Base-by-base conservation (phyloP, 1,140 invertebrate species). In the Rhynchophorus ferrugineus region DNA sequence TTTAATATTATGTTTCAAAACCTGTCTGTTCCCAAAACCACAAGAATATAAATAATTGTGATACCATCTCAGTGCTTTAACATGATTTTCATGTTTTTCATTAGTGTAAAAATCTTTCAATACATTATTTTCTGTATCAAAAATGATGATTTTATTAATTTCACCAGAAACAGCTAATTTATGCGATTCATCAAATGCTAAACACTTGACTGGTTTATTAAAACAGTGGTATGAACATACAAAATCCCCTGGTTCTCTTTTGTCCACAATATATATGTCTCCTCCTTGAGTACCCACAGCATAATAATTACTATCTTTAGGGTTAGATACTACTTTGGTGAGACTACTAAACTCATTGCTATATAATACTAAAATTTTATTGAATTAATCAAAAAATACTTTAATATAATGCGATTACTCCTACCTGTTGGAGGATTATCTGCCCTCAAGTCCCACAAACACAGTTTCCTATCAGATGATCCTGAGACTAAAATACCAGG, bases 331-430 rank as follows among this genome's bases (percentile, higher is more conserved):
- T 3, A 62, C 37, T 37, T 54, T 61, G 8, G 56, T 62, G 11
- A 67, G 42, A 16, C 57, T 29, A 45, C 60, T 56, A 49, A 67
- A 67, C 55, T 65, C 63, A 43, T 67, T 64, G n/a, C 42, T 48
- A 44, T 67, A 67, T 11, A 67, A 18, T 6, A 64, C 65, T 65
- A 38, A 43, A 66, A 65, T 37, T 56, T 53, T 46, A 43, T 21
- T 7, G 17, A 37, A 37, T 6, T 5, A 5, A 5, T 6, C 5
- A 33, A 33, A 5, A 33, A 11, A 6, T 6, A 38, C 9, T 6
- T 6, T 6, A 38, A 38, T 7, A 6, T 38, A 38, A 38, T 6
- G 5, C 6, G 24, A 6, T 33, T 33, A 36, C n/a, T 16, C 44
- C 44, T 58, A 65, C 64, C 59, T 52, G 52, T 47, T 33, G 62